Base-by-base conservation (phyloP, 2,113 vertebrate genomes). In the Entosphenus tridentatus region DNA sequence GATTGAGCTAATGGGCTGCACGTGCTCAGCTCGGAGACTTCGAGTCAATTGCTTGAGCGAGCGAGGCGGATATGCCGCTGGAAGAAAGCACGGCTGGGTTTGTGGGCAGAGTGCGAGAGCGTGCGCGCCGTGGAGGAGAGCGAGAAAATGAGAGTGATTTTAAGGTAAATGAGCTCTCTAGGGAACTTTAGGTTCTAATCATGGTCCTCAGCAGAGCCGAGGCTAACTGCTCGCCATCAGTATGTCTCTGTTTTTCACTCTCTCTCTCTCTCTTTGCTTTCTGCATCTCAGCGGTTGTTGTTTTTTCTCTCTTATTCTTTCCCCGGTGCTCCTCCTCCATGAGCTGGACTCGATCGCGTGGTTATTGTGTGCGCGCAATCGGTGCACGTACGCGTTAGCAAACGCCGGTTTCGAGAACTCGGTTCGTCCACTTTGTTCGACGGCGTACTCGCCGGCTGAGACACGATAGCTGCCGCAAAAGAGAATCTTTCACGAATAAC, bases 171-270 rank as follows among this genome's bases (percentile, higher is more conserved):
- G 62, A 65, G 62, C n/a, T 9, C 62, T 65, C 62, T 9, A 11
- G 62, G 62, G 62, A 65, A n/a, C n/a, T 65, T n/a, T 65, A 65
- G n/a, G n/a, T 65, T 65, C 62, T 65, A 65, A 65, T 65, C 62
- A 65, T n/a, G n/a, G 18, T n/a, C 62, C 21, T 65, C 62, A 16
- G 62, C 62, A 65, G 62, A 65, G n/a, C 62, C 21, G 62, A 18
- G 8, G 39, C 39, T 39, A 39, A 62, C 13, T 62, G 13, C 58
- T 62, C 3, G 16, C 13, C 3, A 62, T 14, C 16, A 18, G 13
- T 17, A 14, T 62, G 13, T 14, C 58, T 62, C 58, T 62, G 13
- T 62, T 17, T 17, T 62, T 17, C 58, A 62, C 58, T 21, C 21
- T 21, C 21, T 21, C n/a, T 3, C 58, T 62, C 58, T 62, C 58